Conservation (phyloP, 2,888 invertebrate species). For the Tipula vernalis region DNA sequence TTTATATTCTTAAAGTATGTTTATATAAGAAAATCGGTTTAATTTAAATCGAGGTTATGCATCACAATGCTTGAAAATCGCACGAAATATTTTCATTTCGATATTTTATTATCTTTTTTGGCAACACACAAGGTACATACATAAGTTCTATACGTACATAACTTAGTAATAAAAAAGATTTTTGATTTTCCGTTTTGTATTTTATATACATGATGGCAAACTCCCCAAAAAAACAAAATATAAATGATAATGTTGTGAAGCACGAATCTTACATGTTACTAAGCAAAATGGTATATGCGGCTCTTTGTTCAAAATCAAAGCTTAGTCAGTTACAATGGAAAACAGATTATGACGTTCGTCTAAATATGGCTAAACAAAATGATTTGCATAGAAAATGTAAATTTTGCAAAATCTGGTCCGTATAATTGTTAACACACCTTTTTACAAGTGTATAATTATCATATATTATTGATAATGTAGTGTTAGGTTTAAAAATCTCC, state of each 20-base stretch:
- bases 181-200: neutral
- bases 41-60: neutral
- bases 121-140: neutral
- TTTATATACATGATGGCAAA: neutral
- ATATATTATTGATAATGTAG: neutral
- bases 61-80: neutral
- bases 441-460: neutral
- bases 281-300: neutral
- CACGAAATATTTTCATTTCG: neutral
- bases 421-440: neutral
- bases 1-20: neutral
- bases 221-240: neutral
- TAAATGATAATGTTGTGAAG: neutral
- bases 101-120: neutral
- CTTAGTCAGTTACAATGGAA: neutral
- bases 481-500: neutral
- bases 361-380: neutral
- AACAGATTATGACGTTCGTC: neutral
- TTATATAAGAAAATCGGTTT: neutral
- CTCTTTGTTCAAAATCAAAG: neutral
- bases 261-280: neutral
- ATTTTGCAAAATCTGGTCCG: neutral
- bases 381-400: neutral
- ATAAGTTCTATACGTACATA: neutral
- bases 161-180: neutral